Percentiles rank a stretch among this genome's conserved stretches.
Evolutionary conservation across 2,113 vertebrate species (phyloP).

Genomic region (Hepsetus odoe): DNA sequence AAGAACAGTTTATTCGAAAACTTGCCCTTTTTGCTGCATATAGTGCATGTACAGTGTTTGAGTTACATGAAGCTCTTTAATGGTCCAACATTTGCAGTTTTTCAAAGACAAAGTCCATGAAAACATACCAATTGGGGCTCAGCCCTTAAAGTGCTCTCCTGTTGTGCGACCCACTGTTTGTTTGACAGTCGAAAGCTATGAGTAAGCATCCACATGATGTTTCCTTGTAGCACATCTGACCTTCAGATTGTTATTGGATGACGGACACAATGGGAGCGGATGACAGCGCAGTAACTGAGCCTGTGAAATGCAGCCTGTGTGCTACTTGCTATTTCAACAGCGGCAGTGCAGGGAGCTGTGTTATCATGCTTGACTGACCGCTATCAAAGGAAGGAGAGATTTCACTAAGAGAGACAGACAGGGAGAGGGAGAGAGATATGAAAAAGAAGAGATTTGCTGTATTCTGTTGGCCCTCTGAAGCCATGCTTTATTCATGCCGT

Average conservation of each 20-base stretch:
- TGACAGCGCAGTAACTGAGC: background rate
- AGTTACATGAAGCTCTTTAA: too few species aligned
- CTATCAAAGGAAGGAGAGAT: constrained; percentile 44
- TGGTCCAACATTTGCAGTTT: too few species aligned
- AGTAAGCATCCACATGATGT: background rate
- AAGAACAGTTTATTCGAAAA: too few species aligned
- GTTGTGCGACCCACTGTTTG: background rate
- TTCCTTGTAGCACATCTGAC: background rate
- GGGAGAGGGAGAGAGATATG: constrained; percentile 14
- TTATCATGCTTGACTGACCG: constrained; percentile 49
- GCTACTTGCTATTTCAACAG: constrained; percentile 1
- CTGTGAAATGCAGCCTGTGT: background rate
- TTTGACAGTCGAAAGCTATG: background rate
- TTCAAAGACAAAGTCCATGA: too few species aligned
- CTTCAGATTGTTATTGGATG: background rate
- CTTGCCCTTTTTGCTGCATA: too few species aligned
- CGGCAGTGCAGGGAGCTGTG: constrained; percentile 30
- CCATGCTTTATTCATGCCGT: constrained; percentile 72
- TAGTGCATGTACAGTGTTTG: too few species aligned
- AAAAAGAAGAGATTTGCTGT: constrained; percentile 48
- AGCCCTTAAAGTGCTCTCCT: too few species aligned
- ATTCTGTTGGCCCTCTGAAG: constrained; percentile 62
- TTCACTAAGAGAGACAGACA: constrained; percentile 24
- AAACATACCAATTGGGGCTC: too few species aligned
- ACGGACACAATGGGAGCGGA: background rate